phyloP scores from a whole-genome alignment of 2,797 vertebrate genomes.

The Mastacembelus armatus region DNA sequence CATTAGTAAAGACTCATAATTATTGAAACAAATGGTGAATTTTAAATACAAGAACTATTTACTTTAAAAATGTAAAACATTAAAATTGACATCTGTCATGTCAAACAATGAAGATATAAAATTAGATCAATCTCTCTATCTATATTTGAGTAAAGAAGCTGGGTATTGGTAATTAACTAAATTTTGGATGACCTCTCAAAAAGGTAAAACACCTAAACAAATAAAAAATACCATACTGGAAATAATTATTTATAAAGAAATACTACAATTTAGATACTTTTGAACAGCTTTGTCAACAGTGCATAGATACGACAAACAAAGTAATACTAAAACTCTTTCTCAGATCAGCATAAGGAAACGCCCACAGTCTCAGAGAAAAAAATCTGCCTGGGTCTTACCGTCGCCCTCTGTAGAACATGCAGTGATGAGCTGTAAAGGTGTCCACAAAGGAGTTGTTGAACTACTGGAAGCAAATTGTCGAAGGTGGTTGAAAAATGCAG shows the following conservation, averaged over 20 bases:
- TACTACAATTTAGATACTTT: not conserved
- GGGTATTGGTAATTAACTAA: too few species aligned
- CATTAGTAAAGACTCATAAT: too few species aligned
- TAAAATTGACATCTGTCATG: not conserved
- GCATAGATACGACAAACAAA: conserved; percentile 15
- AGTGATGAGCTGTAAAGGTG: conserved; percentile 29
- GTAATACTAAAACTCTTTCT: conserved; percentile 23
- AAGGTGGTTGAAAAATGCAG: conserved; percentile 83
- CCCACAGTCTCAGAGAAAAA: conserved; percentile 58
- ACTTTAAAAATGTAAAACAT: not conserved
- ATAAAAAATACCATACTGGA: too few species aligned
- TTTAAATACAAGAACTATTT: not conserved
- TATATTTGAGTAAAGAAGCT: too few species aligned
- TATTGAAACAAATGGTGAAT: not conserved
- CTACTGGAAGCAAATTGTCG: conserved; percentile 80
- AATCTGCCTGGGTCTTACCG: conserved; percentile 59
- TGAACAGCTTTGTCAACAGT: not conserved
- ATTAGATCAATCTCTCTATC: not conserved
- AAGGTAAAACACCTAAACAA: too few species aligned
- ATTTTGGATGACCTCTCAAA: too few species aligned
- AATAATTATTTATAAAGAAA: not conserved
- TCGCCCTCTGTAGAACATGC: conserved; percentile 28
- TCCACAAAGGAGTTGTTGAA: conserved; percentile 61
- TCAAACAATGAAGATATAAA: not conserved
- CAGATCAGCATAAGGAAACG: conserved; percentile 58